These are phyloP conservation scores for Sebastolobus altivelis DNA, from an alignment of 2,797 vertebrate species.

Conservation along the genomic window DNA sequence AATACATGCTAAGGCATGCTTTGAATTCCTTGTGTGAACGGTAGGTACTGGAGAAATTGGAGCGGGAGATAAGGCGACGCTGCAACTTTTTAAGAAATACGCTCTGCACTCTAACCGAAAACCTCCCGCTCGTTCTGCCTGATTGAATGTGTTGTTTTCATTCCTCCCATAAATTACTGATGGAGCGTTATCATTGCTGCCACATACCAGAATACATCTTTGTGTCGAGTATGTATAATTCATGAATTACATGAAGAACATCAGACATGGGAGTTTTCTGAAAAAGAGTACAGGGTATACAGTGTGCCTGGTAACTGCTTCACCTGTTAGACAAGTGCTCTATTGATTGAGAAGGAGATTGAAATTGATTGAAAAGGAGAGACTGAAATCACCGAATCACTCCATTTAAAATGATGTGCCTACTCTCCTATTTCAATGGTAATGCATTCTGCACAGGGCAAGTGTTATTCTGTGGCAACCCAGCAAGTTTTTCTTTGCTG, in stretches of 20 bases:
- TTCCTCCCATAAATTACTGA: not conserved
- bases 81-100: not conserved
- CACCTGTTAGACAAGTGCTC: slow-evolving; percentile 43
- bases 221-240: slow-evolving; percentile 26
- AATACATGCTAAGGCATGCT: not conserved
- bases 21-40: not conserved
- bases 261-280: slow-evolving; percentile 14
- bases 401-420: slow-evolving; percentile 45
- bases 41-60: not conserved
- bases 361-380: slow-evolving; percentile 64
- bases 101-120: not conserved
- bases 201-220: slow-evolving; percentile 18
- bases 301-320: slow-evolving; percentile 20
- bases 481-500: not conserved
- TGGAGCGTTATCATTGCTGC: not conserved
- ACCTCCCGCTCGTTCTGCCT: not conserved
- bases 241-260: slow-evolving; percentile 27
- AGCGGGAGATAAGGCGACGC: not conserved
- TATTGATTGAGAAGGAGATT: slow-evolving; percentile 70
- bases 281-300: slow-evolving; percentile 14
- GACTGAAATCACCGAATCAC: slow-evolving; percentile 62
- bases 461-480: slow-evolving; percentile 20
- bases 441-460: slow-evolving; percentile 28
- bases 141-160: not conserved
- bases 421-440: slow-evolving; percentile 24